Evolutionary conservation across 2,797 vertebrate genomes (phyloP), one percentile per base, ranked within the genome.

Genomic region (Acestrorhynchus altus): DNA sequence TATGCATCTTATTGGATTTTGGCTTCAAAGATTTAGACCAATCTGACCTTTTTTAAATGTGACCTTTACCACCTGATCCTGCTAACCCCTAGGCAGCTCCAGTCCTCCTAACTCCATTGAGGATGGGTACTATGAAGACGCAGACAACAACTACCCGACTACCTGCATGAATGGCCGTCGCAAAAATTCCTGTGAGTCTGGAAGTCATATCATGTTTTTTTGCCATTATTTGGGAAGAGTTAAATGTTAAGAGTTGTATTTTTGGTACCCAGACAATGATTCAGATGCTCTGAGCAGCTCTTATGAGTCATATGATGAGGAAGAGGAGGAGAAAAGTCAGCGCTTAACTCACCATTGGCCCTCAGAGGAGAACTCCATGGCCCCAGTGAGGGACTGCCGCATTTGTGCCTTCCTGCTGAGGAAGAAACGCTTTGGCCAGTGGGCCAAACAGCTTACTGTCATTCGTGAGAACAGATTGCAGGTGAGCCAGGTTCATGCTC

Each of bases 391-490:
- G 85, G 96, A 98, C 81, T 98, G 96, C 84, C 94, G 92, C 85
- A 97, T 99, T 83, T 98, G 98, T 2, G 97, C 97, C 66, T 99
- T 99, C 90, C 93, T 99, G 82, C 86, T 97, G 60, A 93, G 96
- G 74, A 99, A 99, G 91, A 99, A 98, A 83, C 96, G 98, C 47
- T 99, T 99, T 0, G 97, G 98, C 54, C 98, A 99, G 77, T 99
- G 98, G 98, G 89, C 95, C 75, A 99, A 99, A 90, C 98, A 99
- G 91, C 94, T 99, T 67, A 95, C 96, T 0, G 92, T 99, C 76
- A 94, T 99, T 79, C 94, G 93, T 73, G 98, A 99, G 63, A 94
- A 93, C 88, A 96, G 95, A 88, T 94, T 99, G 4, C 94, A 98
- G 96, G 98, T 99, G 86, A 91, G 85, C 10, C 16, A 15, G 8